Evolutionary conservation across 1,140 invertebrate genomes (phyloP), one percentile per base, ranked within the genome.

Genomic region (Pseudomyrmex flavicornis): DNA sequence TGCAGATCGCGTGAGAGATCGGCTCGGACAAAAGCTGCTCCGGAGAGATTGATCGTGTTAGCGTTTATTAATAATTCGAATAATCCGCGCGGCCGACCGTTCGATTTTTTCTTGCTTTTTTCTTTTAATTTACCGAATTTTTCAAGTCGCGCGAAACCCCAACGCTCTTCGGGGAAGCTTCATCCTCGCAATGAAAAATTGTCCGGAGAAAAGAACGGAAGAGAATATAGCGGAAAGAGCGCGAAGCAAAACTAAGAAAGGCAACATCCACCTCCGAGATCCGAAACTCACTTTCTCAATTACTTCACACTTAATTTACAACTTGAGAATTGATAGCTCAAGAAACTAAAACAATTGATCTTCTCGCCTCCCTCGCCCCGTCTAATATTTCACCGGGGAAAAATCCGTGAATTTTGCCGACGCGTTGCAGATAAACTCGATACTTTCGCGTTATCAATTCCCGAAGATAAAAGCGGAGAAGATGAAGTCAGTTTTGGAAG

Each of bases 21-120:
- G 8, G 8, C 26, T 56, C 50, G 69, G 35, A 86, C 66, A 84
- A 84, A 76, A 73, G 65, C n/a, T 73, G 44, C 15, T 56, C 54
- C 35, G 5, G 5, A 59, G 54, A 82, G 83, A 75, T 85, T 80
- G 72, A 87, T 87, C 72, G 59, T 52, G 85, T 88, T 79, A 63
- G 26, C 75, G 65, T 88, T 87, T 87, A 85, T 88, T 85, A 87
- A 88, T 88, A 88, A 88, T 88, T 87, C 80, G 63, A 59, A 13
- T 75, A 86, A 79, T 86, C 82, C 15, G 15, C 68, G 46, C 66
- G 56, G n/a, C 10, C 56, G 62, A 1, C 65, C 48, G 48, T 66
- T 63, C 85, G 58, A 59, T 72, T 86, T 84, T 85, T 63, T 7
- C 5, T 35, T 5, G 7, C 4, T 35, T 35, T 35, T 35, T 5